Conservation (phyloP, 2,888 invertebrate species). For the Lithosia quadra region DNA sequence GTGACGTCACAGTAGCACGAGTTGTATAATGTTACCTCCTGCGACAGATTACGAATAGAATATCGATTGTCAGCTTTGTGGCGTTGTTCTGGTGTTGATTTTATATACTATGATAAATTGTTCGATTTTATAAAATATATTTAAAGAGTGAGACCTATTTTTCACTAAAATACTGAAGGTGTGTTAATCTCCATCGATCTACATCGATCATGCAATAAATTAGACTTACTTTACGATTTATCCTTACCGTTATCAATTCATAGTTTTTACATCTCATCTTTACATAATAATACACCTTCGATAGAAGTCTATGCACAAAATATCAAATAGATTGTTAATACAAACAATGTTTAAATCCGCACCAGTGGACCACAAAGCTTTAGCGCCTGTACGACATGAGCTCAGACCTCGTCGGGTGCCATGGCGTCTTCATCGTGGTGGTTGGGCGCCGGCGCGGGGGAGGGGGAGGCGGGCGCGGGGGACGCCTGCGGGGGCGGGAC, state of each 20-base stretch:
- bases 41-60: conserved; percentile 38
- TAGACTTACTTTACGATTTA: not conserved
- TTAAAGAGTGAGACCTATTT: not conserved
- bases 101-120: not conserved
- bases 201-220: not conserved
- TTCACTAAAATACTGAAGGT: not conserved
- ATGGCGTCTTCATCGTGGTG: conserved; percentile 77
- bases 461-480: conserved; percentile 67
- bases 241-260: conserved; percentile 9
- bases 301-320: not conserved
- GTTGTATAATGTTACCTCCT: conserved; percentile 21
- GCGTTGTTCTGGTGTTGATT: conserved; percentile 41
- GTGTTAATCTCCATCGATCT: not conserved
- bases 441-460: conserved; percentile 56
- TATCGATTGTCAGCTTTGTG: conserved; percentile 47
- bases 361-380: conserved; percentile 25
- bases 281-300: conserved; percentile 6
- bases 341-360: not conserved
- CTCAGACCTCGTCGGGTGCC: conserved; percentile 88
- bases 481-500: conserved; percentile 55
- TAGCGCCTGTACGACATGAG: not conserved
- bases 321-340: not conserved
- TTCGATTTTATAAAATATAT: not conserved
- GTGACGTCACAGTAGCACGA: conserved; percentile 8
- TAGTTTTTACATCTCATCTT: conserved; percentile 15